Evolutionary conservation across 2,797 vertebrate species (phyloP).

Genomic region (Characodon lateralis): DNA sequence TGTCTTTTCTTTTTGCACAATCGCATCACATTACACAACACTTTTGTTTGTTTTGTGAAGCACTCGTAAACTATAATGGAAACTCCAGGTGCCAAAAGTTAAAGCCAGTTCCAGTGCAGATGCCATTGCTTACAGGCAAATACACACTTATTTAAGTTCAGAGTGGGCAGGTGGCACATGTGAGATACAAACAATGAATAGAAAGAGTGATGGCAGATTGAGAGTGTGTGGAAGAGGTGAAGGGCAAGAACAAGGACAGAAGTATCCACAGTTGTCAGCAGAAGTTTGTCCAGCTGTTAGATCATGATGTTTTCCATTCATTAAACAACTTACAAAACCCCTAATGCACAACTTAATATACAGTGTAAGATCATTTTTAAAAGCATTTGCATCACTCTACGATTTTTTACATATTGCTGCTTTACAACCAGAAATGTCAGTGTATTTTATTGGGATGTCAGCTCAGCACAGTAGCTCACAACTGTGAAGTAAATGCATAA

Average conservation of each 20-base stretch:
- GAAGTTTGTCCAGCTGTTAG: neutral
- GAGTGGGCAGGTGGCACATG: neutral
- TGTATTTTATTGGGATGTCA: too few relatives aligned
- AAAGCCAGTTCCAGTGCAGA: neutral
- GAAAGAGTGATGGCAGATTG: neutral
- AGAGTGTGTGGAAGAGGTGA: too few relatives aligned
- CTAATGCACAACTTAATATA: neutral
- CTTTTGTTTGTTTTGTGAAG: neutral
- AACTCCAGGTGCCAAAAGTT: neutral
- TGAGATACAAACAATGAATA: neutral
- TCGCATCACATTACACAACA: neutral
- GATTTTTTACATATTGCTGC: too few relatives aligned
- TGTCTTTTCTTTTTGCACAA: neutral
- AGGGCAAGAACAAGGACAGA: neutral
- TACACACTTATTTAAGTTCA: neutral
- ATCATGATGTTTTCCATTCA: neutral
- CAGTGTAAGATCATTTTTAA: too few relatives aligned
- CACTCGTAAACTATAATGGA: neutral
- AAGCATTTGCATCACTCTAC: too few relatives aligned
- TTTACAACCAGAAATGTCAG: too few relatives aligned
- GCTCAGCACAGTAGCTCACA: too few relatives aligned
- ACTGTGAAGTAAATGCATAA: too few relatives aligned
- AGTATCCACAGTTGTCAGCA: neutral
- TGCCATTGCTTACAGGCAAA: neutral
- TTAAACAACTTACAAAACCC: too few relatives aligned